phyloP scores from a whole-genome alignment of 2,113 vertebrate genomes.

The Rafetus swinhoei region DNA sequence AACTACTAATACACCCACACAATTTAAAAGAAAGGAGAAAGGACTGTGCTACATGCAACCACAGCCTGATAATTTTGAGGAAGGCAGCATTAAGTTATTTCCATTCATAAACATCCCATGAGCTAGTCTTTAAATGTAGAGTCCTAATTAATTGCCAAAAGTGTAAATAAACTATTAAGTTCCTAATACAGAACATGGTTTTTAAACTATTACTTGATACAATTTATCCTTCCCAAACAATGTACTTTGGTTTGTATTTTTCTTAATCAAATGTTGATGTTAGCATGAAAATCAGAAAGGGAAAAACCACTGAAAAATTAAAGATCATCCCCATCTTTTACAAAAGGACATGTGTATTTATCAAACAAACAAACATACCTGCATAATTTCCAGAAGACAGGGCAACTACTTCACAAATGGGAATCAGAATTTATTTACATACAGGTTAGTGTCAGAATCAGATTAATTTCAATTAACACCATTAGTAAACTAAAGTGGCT shows the following conservation, averaged over 20 bases:
- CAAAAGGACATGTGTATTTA: background rate
- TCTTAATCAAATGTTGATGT: background rate
- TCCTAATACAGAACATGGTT: background rate
- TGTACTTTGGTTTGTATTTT: background rate
- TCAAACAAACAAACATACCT: background rate
- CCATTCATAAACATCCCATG: background rate
- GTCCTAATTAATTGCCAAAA: background rate
- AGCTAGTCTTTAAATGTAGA: background rate
- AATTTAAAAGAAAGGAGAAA: conserved; percentile 1
- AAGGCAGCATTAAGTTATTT: background rate
- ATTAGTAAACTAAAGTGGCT: background rate
- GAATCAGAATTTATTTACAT: background rate
- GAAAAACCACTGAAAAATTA: background rate
- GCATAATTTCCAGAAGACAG: background rate
- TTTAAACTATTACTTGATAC: background rate
- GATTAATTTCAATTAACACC: background rate
- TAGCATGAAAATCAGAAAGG: background rate
- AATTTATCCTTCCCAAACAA: background rate
- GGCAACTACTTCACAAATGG: accelerated
- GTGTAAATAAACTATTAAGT: background rate
- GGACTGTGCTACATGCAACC: background rate
- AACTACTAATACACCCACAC: background rate
- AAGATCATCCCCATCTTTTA: background rate
- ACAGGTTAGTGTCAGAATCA: background rate
- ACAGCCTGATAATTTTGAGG: background rate